Conservation (phyloP, 2,113 vertebrate genomes). For the Trematomus loennbergii region DNA sequence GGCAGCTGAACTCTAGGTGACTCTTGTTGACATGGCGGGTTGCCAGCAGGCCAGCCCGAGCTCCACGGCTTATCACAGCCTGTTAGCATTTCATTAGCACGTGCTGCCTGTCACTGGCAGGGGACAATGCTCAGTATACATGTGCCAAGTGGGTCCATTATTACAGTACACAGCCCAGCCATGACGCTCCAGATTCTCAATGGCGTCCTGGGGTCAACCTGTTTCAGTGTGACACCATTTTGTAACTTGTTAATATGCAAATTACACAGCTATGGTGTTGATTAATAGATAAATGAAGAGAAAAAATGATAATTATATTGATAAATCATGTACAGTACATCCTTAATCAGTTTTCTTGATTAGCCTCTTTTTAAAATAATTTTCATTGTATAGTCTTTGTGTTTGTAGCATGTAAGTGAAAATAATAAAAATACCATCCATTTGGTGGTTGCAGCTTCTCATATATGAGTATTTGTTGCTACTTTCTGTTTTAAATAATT, state of each 20-base stretch:
- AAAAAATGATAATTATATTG: too few relatives aligned
- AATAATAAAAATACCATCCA: not conserved
- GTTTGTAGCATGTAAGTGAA: too few relatives aligned
- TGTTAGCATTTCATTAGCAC: slow-evolving; percentile 73
- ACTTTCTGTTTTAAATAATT: too few relatives aligned
- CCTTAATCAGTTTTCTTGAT: too few relatives aligned
- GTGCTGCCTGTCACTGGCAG: slow-evolving; percentile 51
- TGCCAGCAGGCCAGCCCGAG: slow-evolving; percentile 57
- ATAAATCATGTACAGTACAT: too few relatives aligned
- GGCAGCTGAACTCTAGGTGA: slow-evolving; percentile 69
- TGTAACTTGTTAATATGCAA: not conserved
- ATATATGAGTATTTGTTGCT: not conserved
- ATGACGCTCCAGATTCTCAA: slow-evolving; percentile 34
- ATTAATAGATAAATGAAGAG: not conserved
- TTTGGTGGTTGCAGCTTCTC: not conserved
- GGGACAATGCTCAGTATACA: slow-evolving; percentile 45
- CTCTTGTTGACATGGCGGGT: slow-evolving; percentile 55
- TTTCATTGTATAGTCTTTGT: too few relatives aligned
- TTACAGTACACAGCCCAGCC: slow-evolving; percentile 47
- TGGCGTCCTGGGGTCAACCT: slow-evolving; percentile 16
- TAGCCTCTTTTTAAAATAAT: too few relatives aligned
- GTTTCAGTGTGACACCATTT: not conserved
- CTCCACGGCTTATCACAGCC: slow-evolving; percentile 56
- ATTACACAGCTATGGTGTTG: not conserved
- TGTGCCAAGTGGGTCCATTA: slow-evolving; percentile 70